Base-by-base conservation (phyloP, 2,888 invertebrate species). In the Megamerina dolium region DNA sequence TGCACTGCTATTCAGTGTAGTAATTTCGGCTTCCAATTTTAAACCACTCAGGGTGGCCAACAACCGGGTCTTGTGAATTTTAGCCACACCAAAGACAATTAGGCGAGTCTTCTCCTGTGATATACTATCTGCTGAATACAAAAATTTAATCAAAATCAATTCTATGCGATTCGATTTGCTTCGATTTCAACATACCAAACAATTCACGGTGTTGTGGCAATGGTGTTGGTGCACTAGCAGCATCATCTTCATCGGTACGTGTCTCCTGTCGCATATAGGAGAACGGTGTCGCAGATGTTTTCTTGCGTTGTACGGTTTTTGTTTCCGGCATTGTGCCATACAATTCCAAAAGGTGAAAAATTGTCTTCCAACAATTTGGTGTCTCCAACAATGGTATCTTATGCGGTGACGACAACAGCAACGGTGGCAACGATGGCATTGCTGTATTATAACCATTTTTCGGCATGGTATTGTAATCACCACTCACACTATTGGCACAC, bases 261-360 rank as follows among this genome's bases (percentile, higher is more conserved):
- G 56, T 62, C 3, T 61, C 50, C 4, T 52, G 56, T n/a, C 60
- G 54, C 41, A 72, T 71, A 55, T 78, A 79, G 5, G 73, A 73
- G 54, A 80, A 79, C 2, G 74, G 72, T 3, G 78, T 75, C 53
- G 80, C 81, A 18, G 67, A 70, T 31, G 74, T 73, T 59, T 85
- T 85, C n/a, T 55, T 58, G 35, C 54, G 56, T 42, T 70, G 68
- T 33, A 94, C 86, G 1, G 92, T 94, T 72, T 94, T 94, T 0
- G 92, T 89, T 64, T 94, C 94, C 0, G 95, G 93, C 82, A 91
- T 88, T 37, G 88, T 90, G 5, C 93, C 92, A 66, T 96, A 96
- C 39, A 95, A 72, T 62, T 95, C 92, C 42, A 96, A 74, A 48
- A 96, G 77, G 67, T 91, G 85, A 68, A 92, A 93, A 54, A 96